Evolutionary conservation across 2,888 invertebrate species (phyloP).

Genomic region (Drosophila koepferae): DNA sequence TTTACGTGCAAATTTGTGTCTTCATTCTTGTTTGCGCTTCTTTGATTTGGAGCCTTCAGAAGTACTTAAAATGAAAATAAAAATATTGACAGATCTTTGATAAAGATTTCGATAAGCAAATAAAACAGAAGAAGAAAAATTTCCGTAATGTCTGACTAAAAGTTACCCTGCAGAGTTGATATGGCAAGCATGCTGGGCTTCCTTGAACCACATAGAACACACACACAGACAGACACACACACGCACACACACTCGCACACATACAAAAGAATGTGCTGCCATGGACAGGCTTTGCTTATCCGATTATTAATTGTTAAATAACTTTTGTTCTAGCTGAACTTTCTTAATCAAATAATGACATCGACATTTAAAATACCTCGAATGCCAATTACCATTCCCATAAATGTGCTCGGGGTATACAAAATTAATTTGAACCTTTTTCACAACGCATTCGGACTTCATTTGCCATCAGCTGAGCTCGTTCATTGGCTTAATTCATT

Average conservation of each 20-base stretch:
- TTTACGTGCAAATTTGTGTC: background rate
- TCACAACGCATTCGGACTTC: background rate
- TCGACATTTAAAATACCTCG: background rate
- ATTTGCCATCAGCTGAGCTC: background rate
- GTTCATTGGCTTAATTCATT: background rate
- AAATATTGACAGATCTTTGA: background rate
- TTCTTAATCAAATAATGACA: background rate
- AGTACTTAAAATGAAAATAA: background rate
- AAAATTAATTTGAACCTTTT: background rate
- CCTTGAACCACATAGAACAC: too few relatives aligned
- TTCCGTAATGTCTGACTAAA: background rate
- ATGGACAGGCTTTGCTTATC: too few relatives aligned
- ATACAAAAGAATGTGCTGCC: background rate
- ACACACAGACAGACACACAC: too few relatives aligned
- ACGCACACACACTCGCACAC: background rate
- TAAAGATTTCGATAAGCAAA: background rate
- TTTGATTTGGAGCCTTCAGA: background rate
- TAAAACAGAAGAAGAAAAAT: background rate
- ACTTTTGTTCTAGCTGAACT: background rate
- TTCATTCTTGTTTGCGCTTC: background rate
- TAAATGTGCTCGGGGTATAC: background rate
- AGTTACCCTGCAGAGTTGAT: background rate
- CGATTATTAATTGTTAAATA: background rate
- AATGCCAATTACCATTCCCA: too few relatives aligned
- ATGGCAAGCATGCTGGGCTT: background rate